These are phyloP conservation scores for Zaprionus lineosus DNA, from an alignment of 2,888 invertebrate species.

Conservation along the genomic window DNA sequence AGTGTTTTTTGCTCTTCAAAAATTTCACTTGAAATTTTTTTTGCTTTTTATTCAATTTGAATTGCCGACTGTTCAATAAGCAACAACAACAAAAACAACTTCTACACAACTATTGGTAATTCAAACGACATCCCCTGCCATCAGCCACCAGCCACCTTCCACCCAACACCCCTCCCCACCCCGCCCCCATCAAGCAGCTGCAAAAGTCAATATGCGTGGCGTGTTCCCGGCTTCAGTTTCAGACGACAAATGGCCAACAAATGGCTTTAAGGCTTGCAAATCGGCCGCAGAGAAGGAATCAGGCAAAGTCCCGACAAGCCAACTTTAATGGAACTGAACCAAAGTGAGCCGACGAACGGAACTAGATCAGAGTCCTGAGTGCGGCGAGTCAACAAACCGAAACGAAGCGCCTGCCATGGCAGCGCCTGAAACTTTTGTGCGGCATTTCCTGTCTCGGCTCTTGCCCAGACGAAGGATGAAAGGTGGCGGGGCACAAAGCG, in stretches of 20 bases:
- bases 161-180: too few species aligned
- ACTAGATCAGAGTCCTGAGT: slow-evolving; percentile 6
- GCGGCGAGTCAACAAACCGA: slow-evolving; percentile 66
- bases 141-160: too few species aligned
- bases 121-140: too few species aligned
- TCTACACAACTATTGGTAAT: too few species aligned
- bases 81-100: too few species aligned
- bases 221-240: slow-evolving; percentile 53
- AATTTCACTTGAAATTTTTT: too few species aligned
- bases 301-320: slow-evolving; percentile 38
- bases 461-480: too few species aligned
- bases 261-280: slow-evolving; percentile 70
- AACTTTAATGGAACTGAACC: slow-evolving; percentile 62
- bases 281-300: slow-evolving; percentile 50
- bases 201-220: slow-evolving; percentile 68
- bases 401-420: slow-evolving; percentile 52
- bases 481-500: neutral
- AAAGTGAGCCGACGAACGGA: slow-evolving; percentile 4
- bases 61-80: too few species aligned
- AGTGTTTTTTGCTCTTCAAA: too few species aligned
- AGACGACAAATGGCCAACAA: slow-evolving; percentile 45
- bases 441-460: slow-evolving; percentile 48
- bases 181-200: slow-evolving; percentile 58
- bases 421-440: slow-evolving; percentile 46
- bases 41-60: too few species aligned